Evolutionary conservation across 2,113 vertebrate species (phyloP).

Genomic region (Macrotis lagotis): DNA sequence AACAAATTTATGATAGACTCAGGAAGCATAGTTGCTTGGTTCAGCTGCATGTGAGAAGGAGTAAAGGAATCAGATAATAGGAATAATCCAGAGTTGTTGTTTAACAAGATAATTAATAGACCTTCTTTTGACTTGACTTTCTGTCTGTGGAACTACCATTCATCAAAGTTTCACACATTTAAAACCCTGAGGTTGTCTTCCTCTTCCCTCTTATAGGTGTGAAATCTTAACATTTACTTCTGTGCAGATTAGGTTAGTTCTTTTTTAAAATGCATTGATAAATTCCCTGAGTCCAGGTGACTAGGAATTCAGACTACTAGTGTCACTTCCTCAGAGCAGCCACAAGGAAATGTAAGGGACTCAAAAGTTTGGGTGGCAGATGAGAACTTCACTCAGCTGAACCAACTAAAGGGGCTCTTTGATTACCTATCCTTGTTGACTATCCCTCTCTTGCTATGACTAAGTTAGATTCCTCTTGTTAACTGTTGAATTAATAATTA

Average conservation of each 20-base stretch:
- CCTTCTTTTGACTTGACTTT: neutral
- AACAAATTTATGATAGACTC: neutral
- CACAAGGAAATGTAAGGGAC: neutral
- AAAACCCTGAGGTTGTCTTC: neutral
- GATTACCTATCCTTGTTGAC: neutral
- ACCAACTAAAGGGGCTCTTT: neutral
- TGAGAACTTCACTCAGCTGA: neutral
- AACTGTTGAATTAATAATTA: neutral
- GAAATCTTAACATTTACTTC: neutral
- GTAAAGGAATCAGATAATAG: neutral
- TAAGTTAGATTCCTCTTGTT: neutral
- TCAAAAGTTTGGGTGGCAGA: neutral
- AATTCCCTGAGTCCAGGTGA: neutral
- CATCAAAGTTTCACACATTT: neutral
- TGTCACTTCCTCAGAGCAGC: neutral
- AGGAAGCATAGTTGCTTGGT: neutral
- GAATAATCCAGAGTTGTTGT: neutral
- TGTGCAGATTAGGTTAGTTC: neutral
- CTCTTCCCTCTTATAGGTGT: neutral
- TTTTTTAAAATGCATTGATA: neutral
- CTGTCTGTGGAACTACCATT: neutral
- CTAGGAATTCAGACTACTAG: neutral
- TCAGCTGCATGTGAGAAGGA: neutral
- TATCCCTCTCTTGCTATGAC: neutral
- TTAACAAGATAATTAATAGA: neutral